Evolutionary conservation across 2,888 invertebrate species (phyloP).

Genomic region (Dryobota labecula): DNA sequence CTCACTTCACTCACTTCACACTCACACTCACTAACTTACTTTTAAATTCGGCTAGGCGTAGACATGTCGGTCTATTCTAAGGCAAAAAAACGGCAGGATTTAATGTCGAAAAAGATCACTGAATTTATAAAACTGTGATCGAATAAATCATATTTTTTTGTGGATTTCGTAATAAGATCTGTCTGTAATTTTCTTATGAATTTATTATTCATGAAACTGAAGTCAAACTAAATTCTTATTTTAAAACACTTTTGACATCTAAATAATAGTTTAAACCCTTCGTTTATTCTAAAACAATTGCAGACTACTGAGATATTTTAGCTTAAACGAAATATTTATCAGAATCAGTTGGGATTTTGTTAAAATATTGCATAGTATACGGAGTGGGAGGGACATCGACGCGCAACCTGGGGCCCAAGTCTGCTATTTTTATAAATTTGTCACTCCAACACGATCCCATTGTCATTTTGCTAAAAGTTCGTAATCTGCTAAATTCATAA

Average conservation of each 20-base stretch:
- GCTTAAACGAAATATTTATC: conserved; percentile 16
- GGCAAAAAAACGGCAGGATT: too few relatives aligned
- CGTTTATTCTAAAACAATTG: conserved; percentile 19
- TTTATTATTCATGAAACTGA: background rate
- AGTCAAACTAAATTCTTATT: background rate
- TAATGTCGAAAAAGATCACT: background rate
- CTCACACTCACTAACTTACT: too few relatives aligned
- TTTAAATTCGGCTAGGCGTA: background rate
- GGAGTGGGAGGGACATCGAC: too few relatives aligned
- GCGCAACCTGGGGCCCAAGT: too few relatives aligned
- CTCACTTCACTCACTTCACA: too few relatives aligned
- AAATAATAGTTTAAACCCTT: conserved; percentile 26
- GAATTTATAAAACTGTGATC: background rate
- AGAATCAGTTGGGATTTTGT: background rate
- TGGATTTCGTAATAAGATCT: background rate
- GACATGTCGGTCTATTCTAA: too few relatives aligned
- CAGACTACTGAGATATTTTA: background rate
- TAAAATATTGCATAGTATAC: too few relatives aligned
- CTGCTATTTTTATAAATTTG: too few relatives aligned
- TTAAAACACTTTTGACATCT: conserved; percentile 7
- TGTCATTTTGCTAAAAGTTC: too few relatives aligned
- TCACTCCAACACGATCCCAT: too few relatives aligned
- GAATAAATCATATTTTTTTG: background rate
- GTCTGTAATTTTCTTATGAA: background rate
- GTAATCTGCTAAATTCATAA: too few relatives aligned